These are phyloP conservation scores for Scaptomyza pallida DNA, from an alignment of 1,140 invertebrate species.

Conservation along the genomic window DNA sequence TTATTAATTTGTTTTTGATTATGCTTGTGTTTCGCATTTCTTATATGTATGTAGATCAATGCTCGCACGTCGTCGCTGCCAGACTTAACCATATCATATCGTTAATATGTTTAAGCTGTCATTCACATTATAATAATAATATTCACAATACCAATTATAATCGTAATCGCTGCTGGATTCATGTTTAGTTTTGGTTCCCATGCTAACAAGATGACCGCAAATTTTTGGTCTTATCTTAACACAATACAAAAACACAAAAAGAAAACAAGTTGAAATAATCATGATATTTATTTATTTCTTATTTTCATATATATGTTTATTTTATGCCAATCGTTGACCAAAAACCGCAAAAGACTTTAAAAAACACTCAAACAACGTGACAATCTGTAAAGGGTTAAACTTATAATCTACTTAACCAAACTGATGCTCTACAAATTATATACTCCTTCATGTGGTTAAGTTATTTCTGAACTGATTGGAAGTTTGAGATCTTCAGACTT, in stretches of 20 bases:
- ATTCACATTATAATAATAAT: conserved; percentile 2
- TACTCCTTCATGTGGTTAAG: too few relatives aligned
- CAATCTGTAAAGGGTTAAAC: background rate
- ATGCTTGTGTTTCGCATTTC: conserved; percentile 49
- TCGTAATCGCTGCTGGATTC: conserved; percentile 14
- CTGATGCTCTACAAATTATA: conserved; percentile 1
- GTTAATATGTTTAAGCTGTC: conserved; percentile 5
- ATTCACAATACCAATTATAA: conserved; percentile 32
- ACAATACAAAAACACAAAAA: conserved; percentile 9
- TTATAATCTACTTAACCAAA: background rate
- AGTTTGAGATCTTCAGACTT: too few relatives aligned
- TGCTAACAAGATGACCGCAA: conserved; percentile 52
- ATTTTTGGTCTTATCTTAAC: conserved; percentile 37
- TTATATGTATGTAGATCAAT: conserved; percentile 39
- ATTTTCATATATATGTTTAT: background rate
- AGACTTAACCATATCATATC: background rate
- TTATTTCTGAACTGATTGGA: too few relatives aligned
- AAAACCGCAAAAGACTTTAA: conserved; percentile 21
- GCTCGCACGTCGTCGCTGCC: conserved; percentile 25
- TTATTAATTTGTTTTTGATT: conserved; percentile 16
- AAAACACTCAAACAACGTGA: conserved; percentile 5
- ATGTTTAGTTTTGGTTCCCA: conserved; percentile 23
- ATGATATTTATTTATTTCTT: conserved; percentile 17
- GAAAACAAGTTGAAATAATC: conserved; percentile 17
- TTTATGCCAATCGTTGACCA: conserved; percentile 23